A percentile compares a stretch with the other conserved stretches of the same genome.
Evolutionary conservation across 2,888 invertebrate species (phyloP).

Genomic region (Parelbella ahira): DNA sequence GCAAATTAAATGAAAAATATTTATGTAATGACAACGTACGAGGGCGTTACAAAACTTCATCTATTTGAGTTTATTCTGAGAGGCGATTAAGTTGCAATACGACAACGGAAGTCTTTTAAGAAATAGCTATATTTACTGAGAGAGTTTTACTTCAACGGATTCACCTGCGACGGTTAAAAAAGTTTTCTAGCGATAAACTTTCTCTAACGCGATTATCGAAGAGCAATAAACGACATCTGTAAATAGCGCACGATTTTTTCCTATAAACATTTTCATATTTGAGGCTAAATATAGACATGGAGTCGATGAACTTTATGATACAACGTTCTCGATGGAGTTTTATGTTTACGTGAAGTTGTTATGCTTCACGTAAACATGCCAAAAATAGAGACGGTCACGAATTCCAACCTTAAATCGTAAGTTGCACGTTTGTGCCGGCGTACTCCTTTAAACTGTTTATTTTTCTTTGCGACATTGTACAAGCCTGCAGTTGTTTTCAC

Average conservation of each 20-base stretch:
- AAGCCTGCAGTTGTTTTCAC: too few species aligned
- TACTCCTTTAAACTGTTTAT: too few species aligned
- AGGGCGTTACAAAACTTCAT: conserved; percentile 1
- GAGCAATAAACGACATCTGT: neutral
- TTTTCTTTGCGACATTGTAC: too few species aligned
- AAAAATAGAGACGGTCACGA: conserved; percentile 3
- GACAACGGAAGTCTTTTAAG: conserved; percentile 36
- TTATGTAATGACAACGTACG: conserved; percentile 3
- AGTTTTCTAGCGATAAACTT: conserved; percentile 2
- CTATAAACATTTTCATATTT: conserved; percentile 9
- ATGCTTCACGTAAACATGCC: conserved; percentile 2
- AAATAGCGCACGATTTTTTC: conserved; percentile 10
- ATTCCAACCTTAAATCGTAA: neutral
- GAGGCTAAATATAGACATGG: conserved; percentile 13
- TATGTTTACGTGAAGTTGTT: too few species aligned
- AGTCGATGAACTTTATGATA: conserved; percentile 14
- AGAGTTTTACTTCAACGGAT: conserved; percentile 41
- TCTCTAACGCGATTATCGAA: conserved; percentile 4
- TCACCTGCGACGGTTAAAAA: conserved; percentile 24
- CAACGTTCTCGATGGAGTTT: too few species aligned
- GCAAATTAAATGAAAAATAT: conserved; percentile 3
- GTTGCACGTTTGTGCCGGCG: conserved; percentile 11
- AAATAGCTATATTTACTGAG: conserved; percentile 38
- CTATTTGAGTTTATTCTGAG: conserved; percentile 33
- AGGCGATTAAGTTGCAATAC: conserved; percentile 41